phyloP scores from a whole-genome alignment of 2,888 invertebrate genomes.

The Norana najaformis region DNA sequence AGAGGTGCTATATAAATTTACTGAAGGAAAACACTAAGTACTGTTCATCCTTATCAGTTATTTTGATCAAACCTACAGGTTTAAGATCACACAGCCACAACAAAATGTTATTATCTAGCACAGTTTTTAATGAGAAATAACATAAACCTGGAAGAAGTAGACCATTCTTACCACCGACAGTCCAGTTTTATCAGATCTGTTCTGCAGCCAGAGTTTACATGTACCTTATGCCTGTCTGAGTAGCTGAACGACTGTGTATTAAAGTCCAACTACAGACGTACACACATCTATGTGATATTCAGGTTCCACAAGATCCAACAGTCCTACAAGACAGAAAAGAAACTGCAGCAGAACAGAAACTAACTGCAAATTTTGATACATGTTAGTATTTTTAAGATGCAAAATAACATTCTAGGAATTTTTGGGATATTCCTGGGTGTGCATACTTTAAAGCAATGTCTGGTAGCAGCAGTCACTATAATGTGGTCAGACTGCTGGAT shows the following conservation, averaged over 20 bases:
- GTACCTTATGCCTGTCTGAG: neutral
- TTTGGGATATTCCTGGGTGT: neutral
- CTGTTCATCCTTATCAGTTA: neutral
- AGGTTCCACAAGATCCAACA: neutral
- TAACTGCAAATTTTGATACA: neutral
- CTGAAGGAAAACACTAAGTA: neutral
- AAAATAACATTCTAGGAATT: neutral
- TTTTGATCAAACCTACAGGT: neutral
- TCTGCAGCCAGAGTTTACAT: neutral
- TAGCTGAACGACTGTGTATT: neutral
- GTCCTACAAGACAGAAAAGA: neutral
- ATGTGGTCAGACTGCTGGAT: neutral
- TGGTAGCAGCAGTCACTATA: neutral
- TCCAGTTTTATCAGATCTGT: neutral
- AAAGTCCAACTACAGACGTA: neutral
- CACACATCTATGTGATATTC: conserved; percentile 14
- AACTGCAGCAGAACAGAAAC: neutral
- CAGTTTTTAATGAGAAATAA: neutral
- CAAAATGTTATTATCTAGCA: neutral
- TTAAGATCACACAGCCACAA: neutral
- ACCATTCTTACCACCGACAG: neutral
- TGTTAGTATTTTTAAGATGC: neutral
- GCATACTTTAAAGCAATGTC: neutral
- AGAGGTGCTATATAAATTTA: neutral
- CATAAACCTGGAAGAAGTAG: neutral